Evolutionary conservation across 2,888 invertebrate species (phyloP).

Genomic region (Schizotus pectinicornis): DNA sequence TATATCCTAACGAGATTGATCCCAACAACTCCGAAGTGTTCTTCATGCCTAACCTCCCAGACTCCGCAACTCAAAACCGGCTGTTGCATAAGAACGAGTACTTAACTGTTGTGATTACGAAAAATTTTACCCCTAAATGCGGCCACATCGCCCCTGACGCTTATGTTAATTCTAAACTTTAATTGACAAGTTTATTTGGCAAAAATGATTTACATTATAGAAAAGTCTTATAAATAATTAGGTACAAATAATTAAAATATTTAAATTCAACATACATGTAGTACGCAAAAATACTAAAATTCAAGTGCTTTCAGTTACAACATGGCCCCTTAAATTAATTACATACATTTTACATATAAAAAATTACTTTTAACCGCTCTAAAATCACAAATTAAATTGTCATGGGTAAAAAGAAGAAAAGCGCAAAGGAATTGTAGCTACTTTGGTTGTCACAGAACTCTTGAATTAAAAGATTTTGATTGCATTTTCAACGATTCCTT

Average conservation of each 20-base stretch:
- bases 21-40: conserved; percentile 39
- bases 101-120: conserved; percentile 32
- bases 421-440: conserved; percentile 16
- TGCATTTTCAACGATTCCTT: conserved; percentile 40
- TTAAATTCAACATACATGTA: not conserved
- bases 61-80: conserved; percentile 40
- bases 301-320: conserved; percentile 23
- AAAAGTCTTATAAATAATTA: conserved; percentile 43
- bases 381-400: conserved; percentile 11
- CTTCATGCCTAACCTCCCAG: conserved; percentile 51
- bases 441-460: no score
- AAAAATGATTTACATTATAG: conserved; percentile 45
- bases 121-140: conserved; percentile 42
- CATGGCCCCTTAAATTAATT: conserved; percentile 44
- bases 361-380: conserved; percentile 29
- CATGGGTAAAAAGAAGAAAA: conserved; percentile 27
- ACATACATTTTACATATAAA: conserved; percentile 28
- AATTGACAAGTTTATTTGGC: conserved; percentile 53
- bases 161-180: conserved; percentile 30
- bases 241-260: conserved; percentile 24
- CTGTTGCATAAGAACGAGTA: conserved; percentile 37
- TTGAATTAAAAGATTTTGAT: conserved; percentile 51
- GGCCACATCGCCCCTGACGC: conserved; percentile 43
- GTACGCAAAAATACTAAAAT: conserved; percentile 13
- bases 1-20: conserved; percentile 58